Evolutionary conservation across 2,888 invertebrate species (phyloP), one percentile per base, ranked within the genome.

Genomic region (Oscheius sp.): DNA sequence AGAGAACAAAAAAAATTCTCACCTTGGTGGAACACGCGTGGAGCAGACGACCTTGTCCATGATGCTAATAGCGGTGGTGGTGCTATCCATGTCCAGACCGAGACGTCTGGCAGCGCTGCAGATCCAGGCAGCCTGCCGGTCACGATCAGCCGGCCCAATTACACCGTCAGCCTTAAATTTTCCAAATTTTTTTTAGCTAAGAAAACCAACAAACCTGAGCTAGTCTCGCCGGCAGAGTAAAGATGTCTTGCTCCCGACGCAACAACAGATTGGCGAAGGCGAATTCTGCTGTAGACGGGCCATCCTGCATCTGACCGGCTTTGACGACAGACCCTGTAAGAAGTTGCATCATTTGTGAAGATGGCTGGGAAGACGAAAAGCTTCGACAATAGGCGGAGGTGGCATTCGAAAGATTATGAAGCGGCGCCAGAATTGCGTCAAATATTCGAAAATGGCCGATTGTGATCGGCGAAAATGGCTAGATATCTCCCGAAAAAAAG

Each of bases 61-160:
- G n/a, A 83, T 78, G 48, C 80, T 70, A 2, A 83, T 76, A 2
- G 83, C 81, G 9, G 76, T 21, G 1, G 78, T 76, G 21, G 75
- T 60, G 42, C 78, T 59, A 68, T 81, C 83, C 65, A 74, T 70
- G 33, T 76, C 80, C 32, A 80, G 74, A 0, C 81, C 78, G 37
- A 83, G 75, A 4, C 83, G 74, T 47, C 74, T 75, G 3, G 77
- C 66, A 29, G 78, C 73, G 7, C 68, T 53, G 50, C 76, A 76
- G 59, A 81, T 72, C 81, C 83, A 81, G 7, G 74, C 75, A 10
- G 77, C 77, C 71, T 83, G 77, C 33, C 80, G 79, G 65, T 83
- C 79, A 42, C 83, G 75, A 47, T 83, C 83, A 11, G 76, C 74
- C 76, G 80, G 77, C 13, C 78, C 79, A 21, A 79, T 79, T 70